These are phyloP conservation scores for Discoglossus pictus DNA, from an alignment of 2,797 vertebrate genomes.

Conservation along the genomic window DNA sequence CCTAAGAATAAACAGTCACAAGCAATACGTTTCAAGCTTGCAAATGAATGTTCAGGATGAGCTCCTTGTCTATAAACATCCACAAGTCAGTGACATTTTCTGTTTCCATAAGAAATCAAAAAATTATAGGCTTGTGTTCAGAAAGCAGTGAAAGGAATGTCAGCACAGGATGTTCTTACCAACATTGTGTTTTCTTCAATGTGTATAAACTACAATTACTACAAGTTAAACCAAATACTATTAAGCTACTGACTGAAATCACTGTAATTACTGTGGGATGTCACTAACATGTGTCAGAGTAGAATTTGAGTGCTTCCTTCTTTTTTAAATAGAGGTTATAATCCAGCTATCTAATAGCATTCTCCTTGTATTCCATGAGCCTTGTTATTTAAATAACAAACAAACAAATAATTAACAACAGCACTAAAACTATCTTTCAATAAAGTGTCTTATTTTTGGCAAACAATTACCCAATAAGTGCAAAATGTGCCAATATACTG, in stretches of 20 bases:
- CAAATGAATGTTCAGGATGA: neutral
- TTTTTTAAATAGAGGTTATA: neutral
- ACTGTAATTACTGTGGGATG: conserved; percentile 25
- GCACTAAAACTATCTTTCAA: too few species aligned
- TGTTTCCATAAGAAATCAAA: conserved; percentile 14
- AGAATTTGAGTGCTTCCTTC: neutral
- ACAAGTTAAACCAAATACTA: conserved; percentile 17
- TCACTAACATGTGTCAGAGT: neutral
- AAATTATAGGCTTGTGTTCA: conserved; percentile 24
- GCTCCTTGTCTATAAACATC: conserved; percentile 2
- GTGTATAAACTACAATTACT: conserved; percentile 19
- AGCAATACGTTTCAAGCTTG: neutral
- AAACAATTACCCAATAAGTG: too few species aligned
- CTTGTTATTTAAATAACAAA: neutral
- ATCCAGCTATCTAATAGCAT: neutral
- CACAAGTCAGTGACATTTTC: neutral
- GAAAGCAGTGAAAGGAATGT: conserved; percentile 1
- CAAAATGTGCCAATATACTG: too few species aligned
- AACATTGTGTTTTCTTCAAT: conserved; percentile 5
- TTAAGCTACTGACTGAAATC: conserved; percentile 18
- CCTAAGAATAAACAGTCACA: conserved; percentile 1
- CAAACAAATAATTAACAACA: too few species aligned
- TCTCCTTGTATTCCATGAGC: neutral
- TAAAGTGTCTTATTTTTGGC: too few species aligned
- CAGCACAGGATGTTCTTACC: neutral